phyloP scores from a whole-genome alignment of 2,797 vertebrate species.

The Danionella dracula region DNA sequence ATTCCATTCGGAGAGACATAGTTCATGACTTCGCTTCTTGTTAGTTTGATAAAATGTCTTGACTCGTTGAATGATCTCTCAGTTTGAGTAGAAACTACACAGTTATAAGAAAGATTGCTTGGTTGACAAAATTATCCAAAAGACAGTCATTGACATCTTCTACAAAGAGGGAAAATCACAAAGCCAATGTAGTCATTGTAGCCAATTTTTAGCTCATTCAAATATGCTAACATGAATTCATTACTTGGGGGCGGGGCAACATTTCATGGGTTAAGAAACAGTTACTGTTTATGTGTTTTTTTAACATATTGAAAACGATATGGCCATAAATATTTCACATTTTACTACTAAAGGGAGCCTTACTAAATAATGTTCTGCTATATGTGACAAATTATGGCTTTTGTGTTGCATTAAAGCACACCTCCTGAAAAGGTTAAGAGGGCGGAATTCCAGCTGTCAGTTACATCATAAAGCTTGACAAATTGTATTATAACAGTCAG shows the following conservation, averaged over 20 bases:
- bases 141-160: no score
- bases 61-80: no score
- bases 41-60: no score
- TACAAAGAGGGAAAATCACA: no score
- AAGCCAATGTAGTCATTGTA: no score
- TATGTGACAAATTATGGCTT: slow-evolving; percentile 60
- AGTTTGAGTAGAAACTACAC: no score
- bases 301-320: neutral
- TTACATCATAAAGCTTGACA: slow-evolving; percentile 70
- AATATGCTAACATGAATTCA: neutral
- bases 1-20: no score
- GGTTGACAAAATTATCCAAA: no score
- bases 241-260: neutral
- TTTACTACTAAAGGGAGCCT: slow-evolving; percentile 27
- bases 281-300: neutral
- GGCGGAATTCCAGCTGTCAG: slow-evolving; percentile 64
- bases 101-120: no score
- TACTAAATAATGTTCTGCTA: slow-evolving; percentile 40
- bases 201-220: no score
- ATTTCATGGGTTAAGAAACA: neutral
- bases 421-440: slow-evolving; percentile 62
- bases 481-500: slow-evolving; percentile 68
- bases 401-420: slow-evolving; percentile 57
- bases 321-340: neutral
- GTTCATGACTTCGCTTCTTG: no score